These are phyloP conservation scores for Helicoverpa assulta DNA, from an alignment of 2,888 invertebrate species.

Conservation along the genomic window DNA sequence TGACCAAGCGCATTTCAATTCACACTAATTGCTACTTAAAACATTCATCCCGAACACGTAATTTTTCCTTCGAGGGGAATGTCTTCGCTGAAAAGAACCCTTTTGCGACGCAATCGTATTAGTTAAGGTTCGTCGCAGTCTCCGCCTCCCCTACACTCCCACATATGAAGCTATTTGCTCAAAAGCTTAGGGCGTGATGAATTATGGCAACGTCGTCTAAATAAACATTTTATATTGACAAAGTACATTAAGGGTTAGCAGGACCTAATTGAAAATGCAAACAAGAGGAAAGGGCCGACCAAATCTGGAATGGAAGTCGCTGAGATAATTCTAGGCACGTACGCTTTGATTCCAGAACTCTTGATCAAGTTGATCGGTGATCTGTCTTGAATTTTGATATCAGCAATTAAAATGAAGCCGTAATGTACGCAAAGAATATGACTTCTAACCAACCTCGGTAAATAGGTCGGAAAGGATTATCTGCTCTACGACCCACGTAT, in stretches of 20 bases:
- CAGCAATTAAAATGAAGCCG: constrained; percentile 59
- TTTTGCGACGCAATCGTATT: constrained; percentile 53
- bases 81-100: constrained; percentile 21
- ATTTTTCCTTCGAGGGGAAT: constrained; percentile 33
- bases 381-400: constrained; percentile 70
- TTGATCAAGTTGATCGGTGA: constrained; percentile 75
- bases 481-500: no score
- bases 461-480: neutral
- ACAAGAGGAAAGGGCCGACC: constrained; percentile 67
- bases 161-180: constrained; percentile 67
- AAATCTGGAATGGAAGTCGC: constrained; percentile 66
- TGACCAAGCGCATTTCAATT: constrained; percentile 71
- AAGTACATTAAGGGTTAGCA: constrained; percentile 47
- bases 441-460: neutral
- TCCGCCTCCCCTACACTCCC: constrained; percentile 60
- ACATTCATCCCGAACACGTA: constrained; percentile 56
- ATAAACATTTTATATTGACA: constrained; percentile 57
- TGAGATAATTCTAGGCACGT: constrained; percentile 75
- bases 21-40: constrained; percentile 68
- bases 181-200: constrained; percentile 62
- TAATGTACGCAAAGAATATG: constrained; percentile 2
- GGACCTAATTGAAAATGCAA: constrained; percentile 74
- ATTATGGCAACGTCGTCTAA: constrained; percentile 65
- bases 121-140: constrained; percentile 55
- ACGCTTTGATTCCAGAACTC: constrained; percentile 79